Conservation (phyloP, 2,888 invertebrate species). For the Tricholauxania praeusta region DNA sequence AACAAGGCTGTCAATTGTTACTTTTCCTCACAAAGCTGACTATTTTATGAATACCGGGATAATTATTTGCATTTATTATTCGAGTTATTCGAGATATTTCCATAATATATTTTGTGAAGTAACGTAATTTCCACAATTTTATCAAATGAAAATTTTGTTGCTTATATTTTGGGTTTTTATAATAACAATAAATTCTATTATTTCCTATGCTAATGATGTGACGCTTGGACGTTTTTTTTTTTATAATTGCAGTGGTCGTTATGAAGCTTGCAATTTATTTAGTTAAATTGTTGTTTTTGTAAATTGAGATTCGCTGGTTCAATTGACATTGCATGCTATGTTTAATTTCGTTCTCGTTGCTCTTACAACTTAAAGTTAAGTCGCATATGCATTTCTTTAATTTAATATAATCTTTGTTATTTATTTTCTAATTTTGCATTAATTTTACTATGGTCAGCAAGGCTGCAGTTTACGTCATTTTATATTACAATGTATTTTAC, state of each 20-base stretch:
- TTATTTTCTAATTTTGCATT: too few species aligned
- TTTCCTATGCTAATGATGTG: conserved; percentile 4
- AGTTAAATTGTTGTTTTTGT: conserved; percentile 16
- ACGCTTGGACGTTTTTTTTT: conserved; percentile 21
- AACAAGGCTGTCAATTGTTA: too few species aligned
- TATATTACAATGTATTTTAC: too few species aligned
- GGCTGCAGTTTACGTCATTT: too few species aligned
- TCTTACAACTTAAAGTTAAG: not conserved
- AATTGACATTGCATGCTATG: conserved; percentile 30
- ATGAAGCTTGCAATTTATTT: conserved; percentile 32
- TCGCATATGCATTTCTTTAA: conserved; percentile 25
- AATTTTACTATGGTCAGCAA: too few species aligned
- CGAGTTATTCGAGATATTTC: too few species aligned
- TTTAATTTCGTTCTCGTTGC: conserved; percentile 28
- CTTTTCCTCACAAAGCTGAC: too few species aligned
- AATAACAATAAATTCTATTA: conserved; percentile 6
- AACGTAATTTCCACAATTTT: not conserved
- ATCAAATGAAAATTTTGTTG: not conserved
- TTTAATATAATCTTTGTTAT: conserved; percentile 1
- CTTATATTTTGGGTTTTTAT: conserved; percentile 18
- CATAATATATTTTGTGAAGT: too few species aligned
- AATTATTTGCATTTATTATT: not conserved
- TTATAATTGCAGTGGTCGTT: conserved; percentile 40
- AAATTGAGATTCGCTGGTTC: conserved; percentile 25
- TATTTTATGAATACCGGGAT: too few species aligned